Evolutionary conservation across 2,113 vertebrate genomes (phyloP).

Genomic region (Thermophis baileyi): DNA sequence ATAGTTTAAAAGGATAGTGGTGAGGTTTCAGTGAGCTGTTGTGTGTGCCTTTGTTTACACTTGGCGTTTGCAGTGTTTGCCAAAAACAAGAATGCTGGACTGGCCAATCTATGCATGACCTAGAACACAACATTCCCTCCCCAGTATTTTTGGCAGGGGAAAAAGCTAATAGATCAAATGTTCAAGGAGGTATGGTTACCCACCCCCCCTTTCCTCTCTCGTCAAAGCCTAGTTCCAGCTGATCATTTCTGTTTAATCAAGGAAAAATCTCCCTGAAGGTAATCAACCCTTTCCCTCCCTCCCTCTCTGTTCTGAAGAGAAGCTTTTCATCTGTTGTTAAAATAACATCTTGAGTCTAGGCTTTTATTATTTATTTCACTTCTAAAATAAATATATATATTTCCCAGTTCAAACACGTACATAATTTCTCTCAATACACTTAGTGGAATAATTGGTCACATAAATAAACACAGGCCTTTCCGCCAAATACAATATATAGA

Average conservation of each 20-base stretch:
- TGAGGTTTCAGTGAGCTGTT: neutral
- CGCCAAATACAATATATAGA: neutral
- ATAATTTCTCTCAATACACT: neutral
- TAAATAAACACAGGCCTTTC: neutral
- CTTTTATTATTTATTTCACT: neutral
- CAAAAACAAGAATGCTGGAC: neutral
- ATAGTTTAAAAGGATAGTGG: neutral
- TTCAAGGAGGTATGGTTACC: neutral
- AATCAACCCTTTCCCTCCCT: neutral
- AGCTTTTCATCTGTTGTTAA: conserved; percentile 5
- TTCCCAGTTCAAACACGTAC: neutral
- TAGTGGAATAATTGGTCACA: too few species aligned
- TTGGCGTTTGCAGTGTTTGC: neutral
- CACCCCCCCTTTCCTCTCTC: neutral
- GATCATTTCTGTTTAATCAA: neutral
- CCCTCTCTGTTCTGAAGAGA: conserved; percentile 3
- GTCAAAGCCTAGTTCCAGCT: neutral
- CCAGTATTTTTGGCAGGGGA: neutral
- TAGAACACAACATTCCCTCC: conserved; percentile 8
- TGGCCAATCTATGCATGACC: neutral
- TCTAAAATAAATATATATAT: neutral
- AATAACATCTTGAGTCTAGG: neutral
- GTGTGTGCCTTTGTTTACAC: conserved; percentile 1
- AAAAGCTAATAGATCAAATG: neutral
- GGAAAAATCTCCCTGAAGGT: neutral